Evolutionary conservation across 2,797 vertebrate species (phyloP).

Genomic region (Urocyon cinereoargenteus): DNA sequence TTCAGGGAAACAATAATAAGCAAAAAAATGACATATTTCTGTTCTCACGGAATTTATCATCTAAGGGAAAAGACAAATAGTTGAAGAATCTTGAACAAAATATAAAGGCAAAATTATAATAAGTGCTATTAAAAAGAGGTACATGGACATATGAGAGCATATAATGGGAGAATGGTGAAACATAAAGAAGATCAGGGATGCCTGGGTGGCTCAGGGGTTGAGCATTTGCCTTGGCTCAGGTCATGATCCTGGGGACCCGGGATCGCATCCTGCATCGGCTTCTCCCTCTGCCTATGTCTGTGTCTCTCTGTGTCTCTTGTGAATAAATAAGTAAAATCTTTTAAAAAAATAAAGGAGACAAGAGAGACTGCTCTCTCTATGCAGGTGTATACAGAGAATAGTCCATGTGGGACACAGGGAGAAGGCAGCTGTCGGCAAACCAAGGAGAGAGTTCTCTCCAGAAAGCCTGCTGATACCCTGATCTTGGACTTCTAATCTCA

Average conservation of each 20-base stretch:
- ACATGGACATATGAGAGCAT: neutral
- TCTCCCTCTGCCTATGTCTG: too few species aligned
- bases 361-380: neutral
- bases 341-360: neutral
- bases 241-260: too few species aligned
- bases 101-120: neutral
- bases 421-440: neutral
- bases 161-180: neutral
- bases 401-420: neutral
- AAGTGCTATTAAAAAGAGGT: neutral
- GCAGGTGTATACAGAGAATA: neutral
- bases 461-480: neutral
- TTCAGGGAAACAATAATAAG: neutral
- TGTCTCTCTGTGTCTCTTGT: too few species aligned
- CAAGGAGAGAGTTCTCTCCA: neutral
- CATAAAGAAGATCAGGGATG: neutral
- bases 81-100: conserved; percentile 13
- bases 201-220: too few species aligned
- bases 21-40: neutral
- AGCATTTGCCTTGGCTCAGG: too few species aligned
- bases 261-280: too few species aligned
- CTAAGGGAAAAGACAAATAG: conserved; percentile 21
- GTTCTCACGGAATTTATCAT: neutral
- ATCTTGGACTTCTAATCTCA: neutral
- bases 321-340: too few species aligned